Evolutionary conservation across 1,140 invertebrate species (phyloP).

Genomic region (Philotrypesis tridentata): DNA sequence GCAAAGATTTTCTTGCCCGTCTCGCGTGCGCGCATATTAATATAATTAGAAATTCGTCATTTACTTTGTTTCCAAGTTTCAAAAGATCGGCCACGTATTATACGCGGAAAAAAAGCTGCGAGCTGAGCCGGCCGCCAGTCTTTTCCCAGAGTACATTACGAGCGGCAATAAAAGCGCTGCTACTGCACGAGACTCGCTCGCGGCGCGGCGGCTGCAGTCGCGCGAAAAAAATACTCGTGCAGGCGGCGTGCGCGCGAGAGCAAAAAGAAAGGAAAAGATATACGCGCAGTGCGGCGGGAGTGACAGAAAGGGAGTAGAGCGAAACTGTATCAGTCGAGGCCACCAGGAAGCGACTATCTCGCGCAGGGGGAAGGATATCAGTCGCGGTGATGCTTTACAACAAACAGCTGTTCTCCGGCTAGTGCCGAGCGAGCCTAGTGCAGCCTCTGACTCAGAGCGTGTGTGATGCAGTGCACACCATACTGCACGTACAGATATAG

Average conservation of each 20-base stretch:
- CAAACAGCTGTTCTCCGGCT: conserved; percentile 63
- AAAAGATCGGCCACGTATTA: no score
- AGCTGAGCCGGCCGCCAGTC: no score
- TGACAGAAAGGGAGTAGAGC: conserved; percentile 22
- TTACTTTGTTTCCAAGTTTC: background rate
- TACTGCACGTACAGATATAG: no score
- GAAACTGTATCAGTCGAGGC: conserved; percentile 58
- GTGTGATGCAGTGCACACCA: no score
- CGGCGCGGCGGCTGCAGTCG: no score
- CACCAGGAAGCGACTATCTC: conserved; percentile 68
- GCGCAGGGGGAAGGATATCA: conserved; percentile 54
- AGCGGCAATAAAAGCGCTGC: no score
- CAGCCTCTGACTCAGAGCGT: conserved; percentile 63
- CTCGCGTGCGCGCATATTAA: background rate
- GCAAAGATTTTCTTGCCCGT: background rate
- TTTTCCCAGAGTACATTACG: no score
- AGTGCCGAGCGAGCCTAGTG: background rate
- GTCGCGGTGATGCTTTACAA: conserved; percentile 57
- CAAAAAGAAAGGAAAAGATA: background rate
- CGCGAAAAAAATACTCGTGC: no score
- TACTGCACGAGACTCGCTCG: no score
- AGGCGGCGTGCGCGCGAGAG: no score
- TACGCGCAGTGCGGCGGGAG: no score
- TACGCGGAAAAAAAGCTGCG: no score
- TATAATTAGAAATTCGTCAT: conserved; percentile 8